Base-by-base conservation (phyloP, 2,888 invertebrate genomes). In the Yponomeuta cagnagella region DNA sequence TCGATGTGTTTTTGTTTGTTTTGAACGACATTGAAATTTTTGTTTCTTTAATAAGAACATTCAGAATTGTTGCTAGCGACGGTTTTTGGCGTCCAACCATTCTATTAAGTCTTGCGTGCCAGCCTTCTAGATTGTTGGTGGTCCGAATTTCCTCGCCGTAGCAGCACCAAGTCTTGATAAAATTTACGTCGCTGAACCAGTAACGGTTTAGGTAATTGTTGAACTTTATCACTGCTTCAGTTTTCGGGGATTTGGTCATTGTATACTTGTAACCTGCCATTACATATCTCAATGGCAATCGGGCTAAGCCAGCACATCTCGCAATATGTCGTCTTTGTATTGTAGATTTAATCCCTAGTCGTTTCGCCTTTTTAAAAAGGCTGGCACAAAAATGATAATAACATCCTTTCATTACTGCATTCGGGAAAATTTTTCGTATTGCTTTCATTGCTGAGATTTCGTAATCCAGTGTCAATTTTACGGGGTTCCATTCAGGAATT, bases 301-400 rank as follows among this genome's bases (percentile, higher is more conserved):
- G 70, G 63, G 73, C 73, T 70, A 73, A 72, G 63, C 73, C 73
- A 63, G 71, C 72, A 71, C 73, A 73, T 69, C 72, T 70, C 58
- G 71, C 71, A 70, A 72, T 67, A 69, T 72, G 72, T 67, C 70
- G 71, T 71, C 71, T 71, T 70, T 64, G 64, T 64, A 70, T 48
- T 64, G 43, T 70, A 64, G 70, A 73, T 71, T 72, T 73, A 23
- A 72, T 69, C 23, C 73, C 70, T 71, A 71, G 58, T 33, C 52
- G 52, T 58, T 71, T 71, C 66, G 71, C 69, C 30, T 71, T 73
- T 69, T 70, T 71, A 70, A 73, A 73, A 70, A 72, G 72, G 68
- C 71, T 72, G 69, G 30, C 31, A 70, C 72, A 71, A 69, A 71
- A 71, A 37, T 71, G 69, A 58, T 71, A 71, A 70, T 58, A 71